Base-by-base conservation (phyloP, 2,113 vertebrate genomes). In the Pseudopodoces humilis region DNA sequence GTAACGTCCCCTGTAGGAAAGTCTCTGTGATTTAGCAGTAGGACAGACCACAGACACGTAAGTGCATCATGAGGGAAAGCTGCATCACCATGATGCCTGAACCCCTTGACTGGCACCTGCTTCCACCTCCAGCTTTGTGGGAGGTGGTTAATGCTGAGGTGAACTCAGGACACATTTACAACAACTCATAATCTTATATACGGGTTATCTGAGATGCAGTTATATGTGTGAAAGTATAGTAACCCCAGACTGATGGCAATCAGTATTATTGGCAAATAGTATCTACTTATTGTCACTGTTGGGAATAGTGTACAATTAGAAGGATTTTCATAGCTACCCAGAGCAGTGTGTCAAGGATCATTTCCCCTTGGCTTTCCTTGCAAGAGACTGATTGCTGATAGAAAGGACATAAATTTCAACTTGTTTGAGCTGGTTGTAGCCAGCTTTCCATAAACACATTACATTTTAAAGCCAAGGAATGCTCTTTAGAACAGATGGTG, bases 271-370 rank as follows among this genome's bases (percentile, higher is more conserved):
- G 83, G 83, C 72, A 90, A 95, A 83, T 30, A 81, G 41, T 60
- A 72, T 78, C 77, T 60, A 23, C 49, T 71, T 71, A 49, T 13
- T 95, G 86, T 93, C 94, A 85, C 85, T 88, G 35, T 35, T 88
- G 46, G 22, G 70, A 95, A 62, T 33, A 87, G 90, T 10, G 44
- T 83, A 55, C 79, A 83, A 35, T 78, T 71, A 65, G 77, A 68
- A 94, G 77, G 82, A 91, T 94, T 97, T 96, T 94, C 96, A 74
- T 18, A 94, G 81, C 62, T 47, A 82, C 78, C 62, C 83, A 86
- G 92, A 94, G 90, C 69, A 85, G 47, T 60, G 65, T 91, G 95
- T 96, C 94, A 95, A 96, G 97, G 95, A 77, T 93, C 97, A 96
- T 97, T 97, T 97, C 94, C 94, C 84, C 95, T 81, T 83, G 90